phyloP scores from a whole-genome alignment of 2,888 invertebrate species.

The Epinotia bilunana region DNA sequence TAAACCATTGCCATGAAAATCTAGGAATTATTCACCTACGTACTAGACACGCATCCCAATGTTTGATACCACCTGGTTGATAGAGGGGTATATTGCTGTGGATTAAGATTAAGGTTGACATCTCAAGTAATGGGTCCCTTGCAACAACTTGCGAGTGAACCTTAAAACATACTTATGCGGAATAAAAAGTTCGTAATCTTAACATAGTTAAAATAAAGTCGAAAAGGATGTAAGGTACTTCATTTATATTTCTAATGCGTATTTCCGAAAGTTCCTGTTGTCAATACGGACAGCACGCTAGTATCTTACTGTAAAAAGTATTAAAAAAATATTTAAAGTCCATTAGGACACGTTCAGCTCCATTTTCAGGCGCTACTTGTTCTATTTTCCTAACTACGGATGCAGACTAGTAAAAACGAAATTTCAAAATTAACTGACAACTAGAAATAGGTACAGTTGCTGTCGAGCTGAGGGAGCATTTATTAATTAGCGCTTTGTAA shows the following conservation, averaged over 20 bases:
- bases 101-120: too few relatives aligned
- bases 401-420: not conserved
- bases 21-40: too few relatives aligned
- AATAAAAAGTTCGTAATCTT: constrained; percentile 5
- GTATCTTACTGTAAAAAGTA: not conserved
- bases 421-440: not conserved
- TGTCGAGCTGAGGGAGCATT: constrained; percentile 20
- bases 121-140: too few relatives aligned
- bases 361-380: not conserved
- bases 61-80: too few relatives aligned
- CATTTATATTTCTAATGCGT: not conserved
- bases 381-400: not conserved
- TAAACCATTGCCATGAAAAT: too few relatives aligned
- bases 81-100: too few relatives aligned
- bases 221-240: not conserved
- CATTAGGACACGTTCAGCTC: constrained; percentile 4
- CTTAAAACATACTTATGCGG: not conserved
- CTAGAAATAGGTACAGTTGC: constrained; percentile 12
- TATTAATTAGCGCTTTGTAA: constrained; percentile 33
- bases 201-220: not conserved
- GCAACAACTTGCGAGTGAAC: too few relatives aligned
- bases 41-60: too few relatives aligned
- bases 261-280: not conserved
- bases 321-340: not conserved
- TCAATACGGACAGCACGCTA: not conserved